These are phyloP conservation scores for Melinaea menophilus DNA, from an alignment of 2,888 invertebrate species.

Conservation along the genomic window DNA sequence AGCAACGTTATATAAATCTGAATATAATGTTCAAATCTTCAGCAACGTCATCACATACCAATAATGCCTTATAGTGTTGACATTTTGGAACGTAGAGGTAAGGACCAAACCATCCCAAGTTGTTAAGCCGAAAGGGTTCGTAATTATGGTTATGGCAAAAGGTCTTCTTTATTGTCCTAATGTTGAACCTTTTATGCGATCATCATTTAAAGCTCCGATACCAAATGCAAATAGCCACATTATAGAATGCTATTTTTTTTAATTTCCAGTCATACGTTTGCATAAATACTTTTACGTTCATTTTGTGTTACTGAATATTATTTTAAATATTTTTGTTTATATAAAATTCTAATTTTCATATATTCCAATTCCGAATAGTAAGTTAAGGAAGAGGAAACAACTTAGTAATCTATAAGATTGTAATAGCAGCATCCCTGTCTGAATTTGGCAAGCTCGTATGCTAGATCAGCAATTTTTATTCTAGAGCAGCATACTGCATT, in stretches of 20 bases:
- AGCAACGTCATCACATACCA: neutral
- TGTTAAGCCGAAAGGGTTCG: slow-evolving; percentile 64
- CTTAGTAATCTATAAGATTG: slow-evolving; percentile 1
- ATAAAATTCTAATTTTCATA: neutral
- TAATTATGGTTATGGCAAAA: slow-evolving; percentile 67
- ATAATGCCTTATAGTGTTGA: slow-evolving; percentile 46
- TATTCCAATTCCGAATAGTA: neutral
- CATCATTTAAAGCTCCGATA: slow-evolving; percentile 51
- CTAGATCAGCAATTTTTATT: slow-evolving; percentile 20
- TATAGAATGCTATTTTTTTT: neutral
- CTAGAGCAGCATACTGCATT: slow-evolving; percentile 16
- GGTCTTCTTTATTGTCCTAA: slow-evolving; percentile 65
- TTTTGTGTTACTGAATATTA: too few relatives aligned
- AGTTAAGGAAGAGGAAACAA: neutral
- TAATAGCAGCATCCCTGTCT: slow-evolving; percentile 7
- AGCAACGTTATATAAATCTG: slow-evolving; percentile 9
- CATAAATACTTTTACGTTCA: too few relatives aligned
- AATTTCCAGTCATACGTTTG: too few relatives aligned
- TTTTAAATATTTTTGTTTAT: too few relatives aligned
- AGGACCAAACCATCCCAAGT: slow-evolving; percentile 49
- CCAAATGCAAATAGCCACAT: neutral
- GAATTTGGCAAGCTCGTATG: slow-evolving; percentile 38
- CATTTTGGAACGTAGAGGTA: slow-evolving; percentile 47
- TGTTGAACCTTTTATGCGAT: slow-evolving; percentile 63
- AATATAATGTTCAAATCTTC: neutral